Evolutionary conservation across 2,797 vertebrate species (phyloP).

Genomic region (Nyctibius grandis): DNA sequence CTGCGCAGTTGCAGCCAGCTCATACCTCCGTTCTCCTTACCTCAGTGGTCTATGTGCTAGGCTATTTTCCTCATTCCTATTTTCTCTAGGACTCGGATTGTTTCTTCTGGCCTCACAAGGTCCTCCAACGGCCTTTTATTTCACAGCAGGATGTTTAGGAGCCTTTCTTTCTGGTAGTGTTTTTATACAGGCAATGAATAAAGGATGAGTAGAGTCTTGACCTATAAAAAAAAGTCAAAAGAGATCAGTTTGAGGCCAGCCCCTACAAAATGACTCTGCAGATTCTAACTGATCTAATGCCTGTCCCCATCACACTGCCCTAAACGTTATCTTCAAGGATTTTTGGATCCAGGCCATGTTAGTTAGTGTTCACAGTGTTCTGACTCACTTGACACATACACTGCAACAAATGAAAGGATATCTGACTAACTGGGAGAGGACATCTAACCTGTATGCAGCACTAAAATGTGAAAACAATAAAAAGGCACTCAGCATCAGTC

Average conservation of each 20-base stretch:
- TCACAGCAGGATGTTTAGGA: not conserved
- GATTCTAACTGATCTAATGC: not conserved
- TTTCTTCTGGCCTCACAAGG: not conserved
- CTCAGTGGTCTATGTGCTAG: not conserved
- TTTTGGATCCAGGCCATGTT: slow-evolving; percentile 15
- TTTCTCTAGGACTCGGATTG: not conserved
- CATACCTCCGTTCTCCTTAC: not conserved
- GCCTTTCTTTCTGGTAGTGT: not conserved
- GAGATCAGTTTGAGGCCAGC: not conserved
- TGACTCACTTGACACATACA: slow-evolving; percentile 25
- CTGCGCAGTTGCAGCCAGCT: not conserved
- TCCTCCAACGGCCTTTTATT: not conserved
- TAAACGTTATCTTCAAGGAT: slow-evolving; percentile 24
- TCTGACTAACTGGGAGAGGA: not conserved
- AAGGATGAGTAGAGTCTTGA: not conserved
- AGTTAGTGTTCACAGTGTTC: slow-evolving; percentile 6
- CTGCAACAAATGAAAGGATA: not conserved
- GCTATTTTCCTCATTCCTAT: not conserved
- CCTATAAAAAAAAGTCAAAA: not conserved
- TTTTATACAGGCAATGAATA: not conserved
- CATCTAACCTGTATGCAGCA: not conserved
- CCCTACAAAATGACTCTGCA: not conserved
- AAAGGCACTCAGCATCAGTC: not conserved
- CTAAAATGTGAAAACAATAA: not conserved
- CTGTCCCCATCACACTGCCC: not conserved